These are phyloP conservation scores for Trochalopteron elliotii DNA, from an alignment of 2,113 vertebrate genomes.

Conservation along the genomic window DNA sequence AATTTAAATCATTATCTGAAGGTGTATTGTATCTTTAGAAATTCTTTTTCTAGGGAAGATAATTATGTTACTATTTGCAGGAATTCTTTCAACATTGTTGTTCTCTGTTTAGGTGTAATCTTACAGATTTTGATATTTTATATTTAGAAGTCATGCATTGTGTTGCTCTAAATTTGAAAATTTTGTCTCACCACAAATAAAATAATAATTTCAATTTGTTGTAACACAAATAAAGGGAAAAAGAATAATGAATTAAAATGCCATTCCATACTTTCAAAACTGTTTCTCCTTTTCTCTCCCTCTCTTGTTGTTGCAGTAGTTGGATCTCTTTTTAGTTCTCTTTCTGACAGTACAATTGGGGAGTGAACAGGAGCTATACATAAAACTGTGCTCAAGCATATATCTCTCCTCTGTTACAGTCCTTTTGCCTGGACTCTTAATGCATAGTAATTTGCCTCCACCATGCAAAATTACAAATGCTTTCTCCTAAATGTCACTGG, in stretches of 20 bases:
- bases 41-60: not conserved
- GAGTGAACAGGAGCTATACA: not conserved
- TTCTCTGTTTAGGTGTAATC: not conserved
- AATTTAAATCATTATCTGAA: not conserved
- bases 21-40: not conserved
- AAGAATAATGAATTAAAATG: not conserved
- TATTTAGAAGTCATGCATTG: not conserved
- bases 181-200: not conserved
- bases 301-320: not conserved
- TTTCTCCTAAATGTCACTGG: conserved; percentile 63
- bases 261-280: not conserved
- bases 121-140: not conserved
- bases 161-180: not conserved
- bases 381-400: not conserved
- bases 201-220: not conserved
- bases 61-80: not conserved
- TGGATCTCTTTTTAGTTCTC: not conserved
- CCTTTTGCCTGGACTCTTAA: not conserved
- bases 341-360: not conserved
- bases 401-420: not conserved
- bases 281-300: not conserved
- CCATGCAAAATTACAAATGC: conserved; percentile 21
- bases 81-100: not conserved
- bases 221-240: not conserved
- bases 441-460: conserved; percentile 11